Evolutionary conservation across 1,140 invertebrate genomes (phyloP).

Genomic region (Brachionus koreanus): DNA sequence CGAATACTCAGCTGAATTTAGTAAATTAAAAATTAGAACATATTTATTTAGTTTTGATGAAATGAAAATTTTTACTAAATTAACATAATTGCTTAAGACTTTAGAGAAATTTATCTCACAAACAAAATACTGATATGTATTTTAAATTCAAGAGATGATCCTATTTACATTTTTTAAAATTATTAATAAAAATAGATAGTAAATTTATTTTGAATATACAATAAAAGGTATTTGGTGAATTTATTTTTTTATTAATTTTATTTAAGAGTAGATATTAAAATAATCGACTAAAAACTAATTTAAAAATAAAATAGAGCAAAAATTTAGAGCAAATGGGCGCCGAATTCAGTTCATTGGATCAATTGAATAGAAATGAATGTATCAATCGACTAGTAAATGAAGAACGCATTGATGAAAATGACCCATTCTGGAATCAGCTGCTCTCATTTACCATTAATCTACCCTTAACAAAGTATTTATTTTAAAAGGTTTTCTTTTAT

Average conservation of each 20-base stretch:
- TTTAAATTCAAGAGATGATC: too few relatives aligned
- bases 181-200: background rate
- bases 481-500: background rate
- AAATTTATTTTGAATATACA: background rate
- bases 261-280: background rate
- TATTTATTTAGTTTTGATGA: too few relatives aligned
- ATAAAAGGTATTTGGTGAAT: background rate
- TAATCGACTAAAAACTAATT: background rate
- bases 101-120: too few relatives aligned
- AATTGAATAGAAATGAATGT: slow-evolving; percentile 76
- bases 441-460: slow-evolving; percentile 82
- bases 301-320: background rate
- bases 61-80: too few relatives aligned
- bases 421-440: slow-evolving; percentile 87
- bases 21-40: too few relatives aligned
- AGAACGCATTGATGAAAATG: slow-evolving; percentile 75
- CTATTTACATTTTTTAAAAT: background rate
- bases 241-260: background rate
- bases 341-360: slow-evolving; percentile 73
- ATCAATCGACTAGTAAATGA: slow-evolving; percentile 72
- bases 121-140: too few relatives aligned
- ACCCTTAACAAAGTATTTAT: slow-evolving; percentile 61
- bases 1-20: too few relatives aligned
- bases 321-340: slow-evolving; percentile 69
- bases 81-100: too few relatives aligned